These are phyloP conservation scores for Seriola aureovittata DNA, from an alignment of 2,113 vertebrate genomes.

Conservation along the genomic window DNA sequence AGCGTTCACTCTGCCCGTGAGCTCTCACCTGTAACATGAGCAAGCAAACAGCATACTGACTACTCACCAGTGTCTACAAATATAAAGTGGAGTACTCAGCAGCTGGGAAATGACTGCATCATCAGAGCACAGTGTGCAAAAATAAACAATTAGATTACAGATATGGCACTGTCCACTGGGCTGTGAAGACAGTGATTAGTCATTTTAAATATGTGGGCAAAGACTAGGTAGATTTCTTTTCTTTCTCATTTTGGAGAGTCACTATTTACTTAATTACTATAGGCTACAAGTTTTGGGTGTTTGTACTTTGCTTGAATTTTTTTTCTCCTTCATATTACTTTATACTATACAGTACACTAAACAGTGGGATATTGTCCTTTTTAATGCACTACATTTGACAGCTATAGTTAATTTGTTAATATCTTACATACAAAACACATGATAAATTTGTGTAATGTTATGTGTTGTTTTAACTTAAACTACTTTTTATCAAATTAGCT, in stretches of 20 bases:
- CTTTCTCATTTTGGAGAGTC: not conserved
- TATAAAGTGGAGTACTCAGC: not conserved
- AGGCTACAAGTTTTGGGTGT: not conserved
- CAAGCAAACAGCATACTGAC: not conserved
- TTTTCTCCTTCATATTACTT: not conserved
- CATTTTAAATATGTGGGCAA: not conserved
- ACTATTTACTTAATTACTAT: not conserved
- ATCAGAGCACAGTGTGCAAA: conserved; percentile 15
- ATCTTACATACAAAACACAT: not conserved
- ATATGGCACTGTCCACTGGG: not conserved
- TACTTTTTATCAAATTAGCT: not conserved
- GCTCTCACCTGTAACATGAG: not conserved
- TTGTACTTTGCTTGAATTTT: not conserved
- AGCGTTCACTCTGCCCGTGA: not conserved
- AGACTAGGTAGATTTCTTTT: not conserved
- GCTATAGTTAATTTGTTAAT: not conserved
- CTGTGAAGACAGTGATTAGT: not conserved
- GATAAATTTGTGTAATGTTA: not conserved
- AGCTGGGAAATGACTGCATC: not conserved
- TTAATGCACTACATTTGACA: not conserved
- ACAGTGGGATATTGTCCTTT: no score
- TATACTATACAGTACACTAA: not conserved
- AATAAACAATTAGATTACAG: not conserved
- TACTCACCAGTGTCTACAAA: not conserved
- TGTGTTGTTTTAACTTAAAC: not conserved